A percentile compares a stretch with the other conserved stretches of the same genome.
Evolutionary conservation across 2,113 vertebrate genomes (phyloP).

Genomic region (Puffinus mauretanicus): DNA sequence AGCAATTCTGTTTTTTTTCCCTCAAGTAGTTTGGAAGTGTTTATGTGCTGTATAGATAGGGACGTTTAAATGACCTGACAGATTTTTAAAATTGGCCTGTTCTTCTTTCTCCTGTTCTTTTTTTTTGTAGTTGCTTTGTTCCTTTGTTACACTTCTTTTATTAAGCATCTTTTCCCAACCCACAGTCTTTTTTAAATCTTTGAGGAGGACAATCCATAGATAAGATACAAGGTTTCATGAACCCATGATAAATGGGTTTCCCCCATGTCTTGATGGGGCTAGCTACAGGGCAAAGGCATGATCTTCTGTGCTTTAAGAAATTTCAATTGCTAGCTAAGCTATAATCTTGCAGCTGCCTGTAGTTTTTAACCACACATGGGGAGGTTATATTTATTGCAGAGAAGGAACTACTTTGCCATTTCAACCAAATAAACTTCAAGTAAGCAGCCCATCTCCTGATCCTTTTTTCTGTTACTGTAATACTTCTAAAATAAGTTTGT

Average conservation of each 20-base stretch:
- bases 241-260: neutral
- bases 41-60: neutral
- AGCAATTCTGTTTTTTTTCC: neutral
- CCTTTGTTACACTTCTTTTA: neutral
- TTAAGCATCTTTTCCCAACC: neutral
- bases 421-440: neutral
- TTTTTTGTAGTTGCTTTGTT: neutral
- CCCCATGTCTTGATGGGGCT: neutral
- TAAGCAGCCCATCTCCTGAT: neutral
- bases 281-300: neutral
- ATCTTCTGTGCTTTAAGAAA: neutral
- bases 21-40: neutral
- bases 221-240: neutral
- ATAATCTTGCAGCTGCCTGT: neutral
- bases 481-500: neutral
- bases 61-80: neutral
- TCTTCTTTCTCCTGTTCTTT: neutral
- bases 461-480: neutral
- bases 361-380: neutral
- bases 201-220: neutral
- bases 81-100: neutral
- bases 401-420: neutral
- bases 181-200: neutral
- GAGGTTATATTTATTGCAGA: neutral
- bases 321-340: neutral